phyloP scores from a whole-genome alignment of 1,140 invertebrate genomes.

The Kradibia gibbosae region DNA sequence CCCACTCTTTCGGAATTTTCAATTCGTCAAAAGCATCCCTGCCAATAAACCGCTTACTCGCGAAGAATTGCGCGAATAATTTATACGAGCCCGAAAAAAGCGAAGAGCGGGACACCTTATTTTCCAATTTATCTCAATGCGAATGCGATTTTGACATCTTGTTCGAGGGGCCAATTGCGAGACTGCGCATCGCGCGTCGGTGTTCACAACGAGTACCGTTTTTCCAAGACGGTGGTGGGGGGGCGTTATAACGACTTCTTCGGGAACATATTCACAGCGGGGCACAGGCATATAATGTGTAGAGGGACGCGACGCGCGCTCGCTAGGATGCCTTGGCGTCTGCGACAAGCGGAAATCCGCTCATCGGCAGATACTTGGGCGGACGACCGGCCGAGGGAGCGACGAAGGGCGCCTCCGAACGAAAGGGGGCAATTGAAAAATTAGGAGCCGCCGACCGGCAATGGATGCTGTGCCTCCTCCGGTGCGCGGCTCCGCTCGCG shows the following conservation, averaged over 20 bases:
- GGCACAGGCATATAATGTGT: slow-evolving; percentile 5
- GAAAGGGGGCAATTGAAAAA: no score
- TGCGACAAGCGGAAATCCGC: slow-evolving; percentile 18
- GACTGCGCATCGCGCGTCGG: slow-evolving; percentile 10
- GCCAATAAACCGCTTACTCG: background rate
- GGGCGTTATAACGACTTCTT: slow-evolving; percentile 47
- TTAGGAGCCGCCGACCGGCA: no score
- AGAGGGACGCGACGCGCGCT: background rate
- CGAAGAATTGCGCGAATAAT: background rate
- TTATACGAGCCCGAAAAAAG: background rate
- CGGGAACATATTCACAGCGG: slow-evolving; percentile 25
- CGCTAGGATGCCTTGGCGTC: background rate
- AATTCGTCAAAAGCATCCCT: no score
- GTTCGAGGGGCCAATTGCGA: slow-evolving; percentile 36
- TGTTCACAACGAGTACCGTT: slow-evolving; percentile 43
- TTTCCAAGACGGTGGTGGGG: background rate
- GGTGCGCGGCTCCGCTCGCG: no score
- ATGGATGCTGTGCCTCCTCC: no score
- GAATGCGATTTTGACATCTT: slow-evolving; percentile 44
- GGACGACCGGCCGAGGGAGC: background rate
- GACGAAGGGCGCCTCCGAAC: background rate
- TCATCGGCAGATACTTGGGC: background rate
- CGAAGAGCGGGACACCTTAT: background rate
- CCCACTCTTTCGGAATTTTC: no score
- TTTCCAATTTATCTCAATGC: background rate